Conservation (phyloP, 2,797 vertebrate species). For the Tadarida brasiliensis region DNA sequence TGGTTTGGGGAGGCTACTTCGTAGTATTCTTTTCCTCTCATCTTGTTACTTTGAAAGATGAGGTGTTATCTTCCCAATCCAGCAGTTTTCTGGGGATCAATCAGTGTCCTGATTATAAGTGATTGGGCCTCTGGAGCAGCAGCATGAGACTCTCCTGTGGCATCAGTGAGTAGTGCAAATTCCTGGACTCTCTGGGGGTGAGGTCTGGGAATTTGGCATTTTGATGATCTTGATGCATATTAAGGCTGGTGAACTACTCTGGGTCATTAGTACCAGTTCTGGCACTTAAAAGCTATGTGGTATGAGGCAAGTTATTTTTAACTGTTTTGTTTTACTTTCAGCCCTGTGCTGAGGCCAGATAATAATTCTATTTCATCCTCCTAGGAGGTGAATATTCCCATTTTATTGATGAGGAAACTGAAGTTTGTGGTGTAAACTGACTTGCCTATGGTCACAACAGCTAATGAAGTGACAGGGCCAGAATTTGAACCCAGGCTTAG, state of each 20-base stretch:
- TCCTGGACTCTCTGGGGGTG: neutral
- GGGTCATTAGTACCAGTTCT: neutral
- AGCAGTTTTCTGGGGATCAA: neutral
- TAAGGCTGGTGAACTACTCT: neutral
- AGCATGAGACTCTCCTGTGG: neutral
- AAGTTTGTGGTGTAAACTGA: neutral
- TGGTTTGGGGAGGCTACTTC: neutral
- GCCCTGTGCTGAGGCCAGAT: neutral
- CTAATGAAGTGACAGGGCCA: neutral
- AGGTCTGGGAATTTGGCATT: neutral
- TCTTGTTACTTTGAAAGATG: neutral
- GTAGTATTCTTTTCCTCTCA: neutral
- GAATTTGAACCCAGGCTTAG: slow-evolving; percentile 19
- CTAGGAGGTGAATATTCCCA: neutral
- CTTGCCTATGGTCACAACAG: neutral
- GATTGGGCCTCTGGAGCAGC: neutral
- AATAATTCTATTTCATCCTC: neutral
- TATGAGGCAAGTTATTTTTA: neutral
- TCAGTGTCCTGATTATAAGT: neutral
- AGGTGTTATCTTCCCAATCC: neutral
- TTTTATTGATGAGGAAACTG: neutral
- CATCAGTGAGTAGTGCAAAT: neutral
- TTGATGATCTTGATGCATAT: neutral
- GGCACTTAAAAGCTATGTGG: neutral
- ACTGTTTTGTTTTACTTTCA: neutral